Base-by-base conservation (phyloP, 92 coral and sea anemone genomes). In the Zoanthus sansibaricus region DNA sequence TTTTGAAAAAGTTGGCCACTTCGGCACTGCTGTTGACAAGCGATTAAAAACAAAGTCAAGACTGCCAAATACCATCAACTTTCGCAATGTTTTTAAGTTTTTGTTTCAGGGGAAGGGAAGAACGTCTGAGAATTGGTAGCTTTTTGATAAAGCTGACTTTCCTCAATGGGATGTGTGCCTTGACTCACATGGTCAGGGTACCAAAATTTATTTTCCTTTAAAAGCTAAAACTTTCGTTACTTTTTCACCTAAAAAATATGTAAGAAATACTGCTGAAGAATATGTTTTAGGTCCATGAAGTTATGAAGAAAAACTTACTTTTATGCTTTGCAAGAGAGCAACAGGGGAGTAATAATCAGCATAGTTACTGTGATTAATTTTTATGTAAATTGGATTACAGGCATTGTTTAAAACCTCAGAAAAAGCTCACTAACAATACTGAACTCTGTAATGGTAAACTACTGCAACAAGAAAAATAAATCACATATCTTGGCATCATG, bases 161-260 rank as follows among this genome's bases (percentile, higher is more conserved):
- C 25, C 25, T 25, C 25, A 25, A 25, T 61, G 68, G 68, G 68
- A 66, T 66, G 33, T 66, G 71, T 66, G 71, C 71, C 71, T 66
- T 66, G 71, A 66, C 71, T 66, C 71, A 66, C 71, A 66, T 66
- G 71, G 33, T 66, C 33, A 66, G 71, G 71, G 71, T 25, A 18
- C 71, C 9, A 66, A 66, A 66, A 66, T 66, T 66, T 66, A 66
- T 6, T 66, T 66, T 66, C 71, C 71, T n/a, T n/a, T 18, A n/a
- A 66, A 66, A 25, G 9, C 18, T n/a, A 66, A 37, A 66, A 66
- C 71, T 8, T 66, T 66, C 18, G 6, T 66, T 66, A 4, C 71
- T 18, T 8, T 66, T 1, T 66, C 71, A 5, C 71, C 71, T 66
- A 66, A 66, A 66, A 66, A 66, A 18, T 15, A n/a, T 66, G 71